phyloP scores from a whole-genome alignment of 2,797 vertebrate genomes.

The Alectoris magna region DNA sequence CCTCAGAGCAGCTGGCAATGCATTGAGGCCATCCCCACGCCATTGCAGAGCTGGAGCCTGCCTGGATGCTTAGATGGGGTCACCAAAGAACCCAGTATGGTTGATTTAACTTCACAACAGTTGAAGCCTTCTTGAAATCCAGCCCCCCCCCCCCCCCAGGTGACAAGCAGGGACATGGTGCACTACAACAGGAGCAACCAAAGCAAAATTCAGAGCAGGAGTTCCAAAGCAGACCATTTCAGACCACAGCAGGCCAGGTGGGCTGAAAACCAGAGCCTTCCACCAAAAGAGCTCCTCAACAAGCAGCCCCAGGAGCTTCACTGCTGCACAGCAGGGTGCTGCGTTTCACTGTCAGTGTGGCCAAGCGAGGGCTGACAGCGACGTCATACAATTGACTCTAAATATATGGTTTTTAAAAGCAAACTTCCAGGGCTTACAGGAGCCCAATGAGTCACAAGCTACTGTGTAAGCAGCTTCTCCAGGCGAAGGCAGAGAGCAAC shows the following conservation, averaged over 20 bases:
- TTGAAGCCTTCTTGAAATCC: neutral
- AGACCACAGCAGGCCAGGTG: rapidly evolving
- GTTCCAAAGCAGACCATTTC: neutral
- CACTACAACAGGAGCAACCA: neutral
- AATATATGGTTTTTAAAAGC: neutral
- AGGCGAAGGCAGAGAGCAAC: neutral
- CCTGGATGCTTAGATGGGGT: neutral
- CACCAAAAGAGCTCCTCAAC: neutral
- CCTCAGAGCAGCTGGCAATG: neutral
- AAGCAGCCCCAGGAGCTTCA: neutral
- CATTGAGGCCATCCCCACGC: rapidly evolving
- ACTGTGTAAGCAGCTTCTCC: neutral
- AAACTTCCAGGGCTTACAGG: neutral
- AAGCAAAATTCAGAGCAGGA: neutral
- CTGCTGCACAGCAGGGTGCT: rapidly evolving
- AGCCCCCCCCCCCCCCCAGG: neutral
- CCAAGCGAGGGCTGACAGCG: neutral
- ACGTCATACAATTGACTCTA: neutral
- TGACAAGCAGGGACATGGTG: neutral
- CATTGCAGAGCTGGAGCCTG: rapidly evolving
- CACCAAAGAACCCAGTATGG: neutral
- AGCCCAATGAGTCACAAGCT: neutral
- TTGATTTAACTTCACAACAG: neutral
- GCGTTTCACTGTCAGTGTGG: neutral
- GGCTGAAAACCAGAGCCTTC: rapidly evolving